These are phyloP conservation scores for Pseudomyrmex pallidus DNA, from an alignment of 1,140 invertebrate genomes.

Conservation along the genomic window DNA sequence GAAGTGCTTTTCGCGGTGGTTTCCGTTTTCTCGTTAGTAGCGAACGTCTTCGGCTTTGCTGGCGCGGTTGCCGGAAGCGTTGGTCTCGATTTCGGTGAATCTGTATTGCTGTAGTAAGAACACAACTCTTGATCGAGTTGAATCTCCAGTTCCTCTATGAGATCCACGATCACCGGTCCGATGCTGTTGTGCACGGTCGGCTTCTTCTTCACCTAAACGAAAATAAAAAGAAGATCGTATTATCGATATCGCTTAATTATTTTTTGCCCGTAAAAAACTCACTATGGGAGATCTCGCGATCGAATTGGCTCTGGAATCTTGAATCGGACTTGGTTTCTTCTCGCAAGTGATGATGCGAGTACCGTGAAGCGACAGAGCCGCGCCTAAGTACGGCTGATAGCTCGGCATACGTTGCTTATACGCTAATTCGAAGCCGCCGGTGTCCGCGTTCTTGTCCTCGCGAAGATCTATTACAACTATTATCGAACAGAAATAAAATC, in stretches of 20 bases:
- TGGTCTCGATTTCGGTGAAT: constrained; percentile 71
- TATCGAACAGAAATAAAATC: neutral
- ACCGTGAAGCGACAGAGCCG: constrained; percentile 91
- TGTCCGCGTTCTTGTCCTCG: constrained; percentile 91
- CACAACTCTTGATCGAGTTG: constrained; percentile 81
- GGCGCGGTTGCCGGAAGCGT: constrained; percentile 66
- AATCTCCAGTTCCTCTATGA: constrained; percentile 85
- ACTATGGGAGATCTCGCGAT: constrained; percentile 75
- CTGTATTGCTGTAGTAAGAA: constrained; percentile 75
- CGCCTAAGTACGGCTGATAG: constrained; percentile 93
- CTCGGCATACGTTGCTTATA: constrained; percentile 91
- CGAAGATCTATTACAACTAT: constrained; percentile 94
- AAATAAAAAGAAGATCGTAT: neutral
- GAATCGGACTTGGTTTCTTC: constrained; percentile 67
- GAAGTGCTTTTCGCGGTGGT: constrained; percentile 61
- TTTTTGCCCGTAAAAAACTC: constrained; percentile 1
- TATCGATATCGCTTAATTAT: neutral
- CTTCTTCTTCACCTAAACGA: constrained; percentile 61
- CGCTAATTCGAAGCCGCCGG: constrained; percentile 94
- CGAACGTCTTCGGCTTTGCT: constrained; percentile 48
- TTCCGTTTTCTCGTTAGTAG: constrained; percentile 63
- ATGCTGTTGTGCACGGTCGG: constrained; percentile 78
- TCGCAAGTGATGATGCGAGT: constrained; percentile 81
- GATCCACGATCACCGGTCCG: constrained; percentile 86
- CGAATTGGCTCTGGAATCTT: constrained; percentile 72